A percentile compares a stretch with the other conserved stretches of the same genome.
Evolutionary conservation across 2,797 vertebrate genomes (phyloP).

Genomic region (Hippocampus kuda): DNA sequence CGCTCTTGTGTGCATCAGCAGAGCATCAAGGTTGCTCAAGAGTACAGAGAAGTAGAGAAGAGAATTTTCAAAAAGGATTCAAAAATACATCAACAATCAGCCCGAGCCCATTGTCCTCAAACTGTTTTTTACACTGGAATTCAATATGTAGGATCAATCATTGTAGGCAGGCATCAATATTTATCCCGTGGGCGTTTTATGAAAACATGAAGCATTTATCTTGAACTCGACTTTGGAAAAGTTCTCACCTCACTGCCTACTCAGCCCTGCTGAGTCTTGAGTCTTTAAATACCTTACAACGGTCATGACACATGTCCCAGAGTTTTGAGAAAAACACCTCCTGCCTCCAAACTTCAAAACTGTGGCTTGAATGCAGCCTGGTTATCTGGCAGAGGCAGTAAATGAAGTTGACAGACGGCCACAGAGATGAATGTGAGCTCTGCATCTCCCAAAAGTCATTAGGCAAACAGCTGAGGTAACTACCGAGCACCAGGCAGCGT

Average conservation of each 20-base stretch:
- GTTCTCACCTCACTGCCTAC: slow-evolving; percentile 13
- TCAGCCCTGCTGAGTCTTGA: slow-evolving; percentile 17
- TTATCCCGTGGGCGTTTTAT: slow-evolving; percentile 30
- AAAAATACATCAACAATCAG: slow-evolving; percentile 32
- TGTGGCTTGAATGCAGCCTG: slow-evolving; percentile 20
- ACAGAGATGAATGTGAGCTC: slow-evolving; percentile 45
- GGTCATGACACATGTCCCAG: slow-evolving; percentile 9
- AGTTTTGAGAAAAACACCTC: slow-evolving; percentile 21
- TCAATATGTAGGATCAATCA: slow-evolving; percentile 29
- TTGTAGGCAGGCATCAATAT: slow-evolving; percentile 35
- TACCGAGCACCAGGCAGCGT: slow-evolving; percentile 28
- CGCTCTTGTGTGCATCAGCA: slow-evolving; percentile 1
- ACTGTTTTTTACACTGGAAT: neutral
- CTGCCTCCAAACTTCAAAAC: slow-evolving; percentile 19
- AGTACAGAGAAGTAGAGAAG: neutral
- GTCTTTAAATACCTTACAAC: slow-evolving; percentile 28
- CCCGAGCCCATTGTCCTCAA: neutral
- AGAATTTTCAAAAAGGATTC: slow-evolving; percentile 12
- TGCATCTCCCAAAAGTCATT: slow-evolving; percentile 58
- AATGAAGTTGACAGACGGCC: slow-evolving; percentile 50
- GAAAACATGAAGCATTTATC: slow-evolving; percentile 42
- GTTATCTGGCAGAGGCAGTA: slow-evolving; percentile 31
- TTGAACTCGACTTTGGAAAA: slow-evolving; percentile 37
- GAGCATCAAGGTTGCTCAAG: neutral
- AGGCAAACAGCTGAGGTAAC: slow-evolving; percentile 61